phyloP scores from a whole-genome alignment of 1,140 invertebrate species.

The Pararge aegeria region DNA sequence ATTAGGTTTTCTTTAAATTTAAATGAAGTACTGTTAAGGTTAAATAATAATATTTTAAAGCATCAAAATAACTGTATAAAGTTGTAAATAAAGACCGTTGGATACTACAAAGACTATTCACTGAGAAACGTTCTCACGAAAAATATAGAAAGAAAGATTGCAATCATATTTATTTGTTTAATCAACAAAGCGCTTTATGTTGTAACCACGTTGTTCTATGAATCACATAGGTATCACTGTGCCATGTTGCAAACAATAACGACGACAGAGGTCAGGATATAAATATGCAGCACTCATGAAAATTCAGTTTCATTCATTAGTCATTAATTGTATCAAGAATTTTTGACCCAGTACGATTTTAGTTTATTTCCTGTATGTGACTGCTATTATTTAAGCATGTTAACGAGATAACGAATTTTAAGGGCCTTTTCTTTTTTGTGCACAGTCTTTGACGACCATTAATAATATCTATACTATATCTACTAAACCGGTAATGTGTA shows the following conservation, averaged over 20 bases:
- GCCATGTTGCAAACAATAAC: slow-evolving; percentile 42
- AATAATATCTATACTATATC: too few species aligned
- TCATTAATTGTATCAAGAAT: slow-evolving; percentile 1
- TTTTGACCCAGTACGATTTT: not conserved
- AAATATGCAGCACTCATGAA: slow-evolving; percentile 57
- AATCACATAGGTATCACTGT: slow-evolving; percentile 17
- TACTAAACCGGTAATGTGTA: too few species aligned
- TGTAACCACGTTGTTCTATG: slow-evolving; percentile 15
- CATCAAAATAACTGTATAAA: too few species aligned
- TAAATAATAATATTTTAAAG: too few species aligned
- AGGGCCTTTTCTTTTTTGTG: not conserved
- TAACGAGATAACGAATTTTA: not conserved
- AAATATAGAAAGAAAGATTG: not conserved
- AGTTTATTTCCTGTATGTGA: not conserved
- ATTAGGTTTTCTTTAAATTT: too few species aligned
- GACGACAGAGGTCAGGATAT: slow-evolving; percentile 59
- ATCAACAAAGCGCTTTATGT: slow-evolving; percentile 8
- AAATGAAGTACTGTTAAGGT: too few species aligned
- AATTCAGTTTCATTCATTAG: slow-evolving; percentile 44
- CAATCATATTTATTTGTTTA: not conserved
- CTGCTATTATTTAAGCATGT: not conserved
- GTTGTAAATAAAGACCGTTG: too few species aligned
- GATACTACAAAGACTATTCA: not conserved
- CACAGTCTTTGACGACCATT: not conserved
- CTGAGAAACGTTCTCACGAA: not conserved